Evolutionary conservation across 2,888 invertebrate genomes (phyloP).

Genomic region (Eupithecia subumbrata): DNA sequence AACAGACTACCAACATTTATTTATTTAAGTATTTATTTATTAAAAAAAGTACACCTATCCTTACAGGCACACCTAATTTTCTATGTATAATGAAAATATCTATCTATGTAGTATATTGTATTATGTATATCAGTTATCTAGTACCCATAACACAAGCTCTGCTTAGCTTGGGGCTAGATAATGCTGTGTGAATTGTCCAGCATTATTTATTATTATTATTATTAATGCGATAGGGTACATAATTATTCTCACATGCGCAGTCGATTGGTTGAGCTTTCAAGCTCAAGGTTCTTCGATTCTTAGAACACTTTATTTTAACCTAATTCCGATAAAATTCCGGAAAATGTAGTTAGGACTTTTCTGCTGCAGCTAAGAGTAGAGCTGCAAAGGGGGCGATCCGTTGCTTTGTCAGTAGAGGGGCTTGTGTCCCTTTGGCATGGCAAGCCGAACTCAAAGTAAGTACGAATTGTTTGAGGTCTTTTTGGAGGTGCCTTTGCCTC

Average conservation of each 20-base stretch:
- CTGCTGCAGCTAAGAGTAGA: slow-evolving; percentile 54
- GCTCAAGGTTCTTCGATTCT: neutral
- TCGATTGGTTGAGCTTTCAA: neutral
- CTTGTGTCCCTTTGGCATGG: slow-evolving; percentile 59
- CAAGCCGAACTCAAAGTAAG: slow-evolving; percentile 52
- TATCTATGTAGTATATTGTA: too few relatives aligned
- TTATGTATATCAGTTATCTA: too few relatives aligned
- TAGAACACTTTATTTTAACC: neutral
- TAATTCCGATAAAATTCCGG: neutral
- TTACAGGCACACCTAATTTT: too few relatives aligned
- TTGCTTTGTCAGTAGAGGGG: slow-evolving; percentile 71
- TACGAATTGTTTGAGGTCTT: slow-evolving; percentile 37
- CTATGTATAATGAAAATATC: too few relatives aligned
- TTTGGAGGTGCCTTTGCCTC: slow-evolving; percentile 26
- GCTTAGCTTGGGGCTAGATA: too few relatives aligned
- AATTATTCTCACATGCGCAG: too few relatives aligned
- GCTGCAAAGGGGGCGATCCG: slow-evolving; percentile 63
- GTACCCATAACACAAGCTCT: too few relatives aligned
- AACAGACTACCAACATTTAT: neutral
- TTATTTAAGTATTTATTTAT: too few relatives aligned
- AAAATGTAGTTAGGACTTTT: slow-evolving; percentile 57
- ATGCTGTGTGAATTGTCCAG: too few relatives aligned
- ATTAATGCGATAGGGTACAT: too few relatives aligned
- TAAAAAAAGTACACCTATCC: too few relatives aligned
- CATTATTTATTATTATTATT: too few relatives aligned